These are phyloP conservation scores for Stichodactyla mertensii DNA, from an alignment of 64 coral and sea anemone genomes.

Conservation along the genomic window DNA sequence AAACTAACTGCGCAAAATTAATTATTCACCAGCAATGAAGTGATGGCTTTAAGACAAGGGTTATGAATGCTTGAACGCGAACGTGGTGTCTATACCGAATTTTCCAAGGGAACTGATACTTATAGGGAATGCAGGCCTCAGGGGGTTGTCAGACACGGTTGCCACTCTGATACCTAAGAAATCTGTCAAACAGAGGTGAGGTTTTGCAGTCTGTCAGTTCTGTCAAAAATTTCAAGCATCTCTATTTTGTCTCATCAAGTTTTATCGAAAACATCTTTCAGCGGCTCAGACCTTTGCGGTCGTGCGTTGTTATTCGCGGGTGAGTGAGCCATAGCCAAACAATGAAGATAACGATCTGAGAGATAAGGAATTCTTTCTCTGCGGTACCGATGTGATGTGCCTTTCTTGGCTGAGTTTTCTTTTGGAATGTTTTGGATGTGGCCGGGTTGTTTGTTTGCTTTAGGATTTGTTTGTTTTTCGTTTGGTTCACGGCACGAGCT, in stretches of 20 bases:
- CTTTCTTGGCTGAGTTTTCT: background rate
- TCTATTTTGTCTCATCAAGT: background rate
- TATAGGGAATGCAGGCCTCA: constrained; percentile 7
- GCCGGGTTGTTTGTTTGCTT: background rate
- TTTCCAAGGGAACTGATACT: background rate
- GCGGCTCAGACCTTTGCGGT: constrained; percentile 1
- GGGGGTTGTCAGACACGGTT: background rate
- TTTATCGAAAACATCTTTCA: constrained; percentile 24
- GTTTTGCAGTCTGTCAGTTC: background rate
- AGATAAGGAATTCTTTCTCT: background rate
- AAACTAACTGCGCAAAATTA: background rate
- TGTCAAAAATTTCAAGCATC: constrained; percentile 23
- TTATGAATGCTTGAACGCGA: background rate
- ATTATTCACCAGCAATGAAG: constrained; percentile 4
- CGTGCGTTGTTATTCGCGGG: background rate
- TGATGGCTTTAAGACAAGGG: background rate
- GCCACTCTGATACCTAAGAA: background rate
- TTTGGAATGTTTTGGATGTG: background rate
- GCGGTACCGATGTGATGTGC: background rate
- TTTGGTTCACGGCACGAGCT: background rate
- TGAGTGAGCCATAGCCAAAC: background rate
- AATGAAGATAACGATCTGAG: constrained; percentile 10
- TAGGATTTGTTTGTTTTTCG: background rate
- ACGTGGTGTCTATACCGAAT: background rate
- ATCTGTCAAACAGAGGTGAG: constrained; percentile 15